Evolutionary conservation across 2,888 invertebrate species (phyloP), one percentile per base, ranked within the genome.

Genomic region (Lumbricus terrestris): DNA sequence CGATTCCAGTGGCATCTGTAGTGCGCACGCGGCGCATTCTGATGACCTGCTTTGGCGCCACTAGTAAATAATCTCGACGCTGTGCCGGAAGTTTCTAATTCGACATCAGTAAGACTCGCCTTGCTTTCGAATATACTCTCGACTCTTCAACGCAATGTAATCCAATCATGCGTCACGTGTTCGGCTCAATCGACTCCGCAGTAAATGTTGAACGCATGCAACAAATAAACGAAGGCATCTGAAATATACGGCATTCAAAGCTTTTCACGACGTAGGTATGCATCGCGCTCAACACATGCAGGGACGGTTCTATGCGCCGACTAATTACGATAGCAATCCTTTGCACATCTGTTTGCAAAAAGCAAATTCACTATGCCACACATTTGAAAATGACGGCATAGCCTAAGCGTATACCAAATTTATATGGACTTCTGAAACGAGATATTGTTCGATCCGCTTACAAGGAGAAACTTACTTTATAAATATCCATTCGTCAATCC

Each of bases 171-270:
- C 29, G n/a, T 11, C 69, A 69, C 29, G 69, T 69, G 69, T n/a
- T 69, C n/a, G 69, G n/a, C n/a, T 69, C n/a, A n/a, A 29, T 69
- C 69, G n/a, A 69, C 29, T n/a, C n/a, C 69, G n/a, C 69, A n/a
- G 69, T 29, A 69, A 69, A 69, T 69, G 29, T n/a, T 69, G n/a
- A 69, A 69, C 69, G 69, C 69, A n/a, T 69, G 69, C 69, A 69
- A n/a, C 69, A 69, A 69, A 69, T 69, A n/a, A 69, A 69, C n/a
- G 69, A 29, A n/a, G n/a, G 69, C 69, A n/a, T 69, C 69, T n/a
- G 97, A 98, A 94, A 97, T 97, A 97, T 95, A 69, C 69, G 69
- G 11, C 69, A n/a, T 69, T 69, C 69, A 69, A 69, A 69, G 5
- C 13, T 29, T 69, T 69, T 69, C n/a, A n/a, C 11, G 69, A n/a